Percentiles rank a stretch among this genome's conserved stretches.
Evolutionary conservation across 2,888 invertebrate species (phyloP).

Genomic region (Eupithecia centaureata): DNA sequence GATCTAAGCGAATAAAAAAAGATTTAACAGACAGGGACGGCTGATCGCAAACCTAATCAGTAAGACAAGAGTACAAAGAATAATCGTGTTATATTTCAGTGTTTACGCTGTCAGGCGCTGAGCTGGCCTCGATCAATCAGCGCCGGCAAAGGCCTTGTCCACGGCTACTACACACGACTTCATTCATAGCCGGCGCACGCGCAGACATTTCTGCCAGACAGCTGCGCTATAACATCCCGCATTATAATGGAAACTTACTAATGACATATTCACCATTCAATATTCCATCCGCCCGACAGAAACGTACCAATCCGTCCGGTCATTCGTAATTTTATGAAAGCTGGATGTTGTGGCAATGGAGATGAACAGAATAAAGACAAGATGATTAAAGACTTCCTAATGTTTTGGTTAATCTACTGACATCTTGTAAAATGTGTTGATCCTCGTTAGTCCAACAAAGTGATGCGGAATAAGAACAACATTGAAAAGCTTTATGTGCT

Average conservation of each 20-base stretch:
- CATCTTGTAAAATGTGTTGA: constrained; percentile 25
- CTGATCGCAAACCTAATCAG: constrained; percentile 28
- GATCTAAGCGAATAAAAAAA: background rate
- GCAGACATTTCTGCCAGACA: constrained; percentile 31
- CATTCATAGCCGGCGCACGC: constrained; percentile 44
- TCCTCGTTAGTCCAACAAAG: constrained; percentile 35
- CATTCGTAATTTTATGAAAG: constrained; percentile 35
- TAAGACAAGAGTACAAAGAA: constrained; percentile 28
- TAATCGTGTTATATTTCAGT: constrained; percentile 37
- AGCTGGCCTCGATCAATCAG: constrained; percentile 45
- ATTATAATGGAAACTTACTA: constrained; percentile 29
- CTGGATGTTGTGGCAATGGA: constrained; percentile 38
- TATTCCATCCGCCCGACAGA: constrained; percentile 37
- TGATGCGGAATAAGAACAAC: constrained; percentile 39
- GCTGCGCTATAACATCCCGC: constrained; percentile 29
- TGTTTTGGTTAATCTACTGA: constrained; percentile 38
- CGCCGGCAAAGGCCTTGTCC: constrained; percentile 43
- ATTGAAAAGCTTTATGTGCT: constrained; percentile 40
- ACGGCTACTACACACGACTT: constrained; percentile 39
- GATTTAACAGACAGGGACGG: constrained; percentile 25
- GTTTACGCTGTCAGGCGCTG: constrained; percentile 37
- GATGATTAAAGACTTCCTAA: constrained; percentile 45
- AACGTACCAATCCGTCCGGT: constrained; percentile 33
- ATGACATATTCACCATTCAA: constrained; percentile 36
- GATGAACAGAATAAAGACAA: constrained; percentile 32